Evolutionary conservation across 2,113 vertebrate genomes (phyloP).

Genomic region (Asarcornis scutulata): DNA sequence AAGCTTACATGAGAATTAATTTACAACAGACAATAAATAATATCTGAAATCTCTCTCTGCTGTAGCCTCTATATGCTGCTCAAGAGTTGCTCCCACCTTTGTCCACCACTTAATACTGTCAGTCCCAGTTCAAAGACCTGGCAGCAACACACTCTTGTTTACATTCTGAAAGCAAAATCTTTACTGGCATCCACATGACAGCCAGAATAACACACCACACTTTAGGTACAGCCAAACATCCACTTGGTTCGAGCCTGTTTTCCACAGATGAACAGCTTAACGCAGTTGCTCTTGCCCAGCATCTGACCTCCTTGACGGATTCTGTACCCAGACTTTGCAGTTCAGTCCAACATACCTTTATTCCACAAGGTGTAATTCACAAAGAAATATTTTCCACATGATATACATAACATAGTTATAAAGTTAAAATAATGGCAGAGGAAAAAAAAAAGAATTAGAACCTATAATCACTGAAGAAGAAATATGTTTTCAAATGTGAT

Average conservation of each 20-base stretch:
- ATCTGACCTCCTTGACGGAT: not conserved
- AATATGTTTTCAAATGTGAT: not conserved
- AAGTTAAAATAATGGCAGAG: not conserved
- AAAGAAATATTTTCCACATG: not conserved
- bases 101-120: not conserved
- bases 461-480: not conserved
- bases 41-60: not conserved
- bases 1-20: not conserved
- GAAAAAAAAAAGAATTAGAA: not conserved
- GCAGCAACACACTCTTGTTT: not conserved
- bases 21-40: not conserved
- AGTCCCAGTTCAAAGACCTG: not conserved
- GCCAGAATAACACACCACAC: not conserved
- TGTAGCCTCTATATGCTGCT: not conserved
- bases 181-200: rapidly evolving
- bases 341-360: not conserved
- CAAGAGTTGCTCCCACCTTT: not conserved
- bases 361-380: not conserved
- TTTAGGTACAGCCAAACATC: not conserved
- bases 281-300: not conserved
- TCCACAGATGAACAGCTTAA: not conserved
- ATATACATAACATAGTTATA: not conserved
- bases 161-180: not conserved
- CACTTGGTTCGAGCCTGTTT: rapidly evolving
- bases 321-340: not conserved